These are phyloP conservation scores for Tinea semifulvella DNA, from an alignment of 2,888 invertebrate genomes.

Conservation along the genomic window DNA sequence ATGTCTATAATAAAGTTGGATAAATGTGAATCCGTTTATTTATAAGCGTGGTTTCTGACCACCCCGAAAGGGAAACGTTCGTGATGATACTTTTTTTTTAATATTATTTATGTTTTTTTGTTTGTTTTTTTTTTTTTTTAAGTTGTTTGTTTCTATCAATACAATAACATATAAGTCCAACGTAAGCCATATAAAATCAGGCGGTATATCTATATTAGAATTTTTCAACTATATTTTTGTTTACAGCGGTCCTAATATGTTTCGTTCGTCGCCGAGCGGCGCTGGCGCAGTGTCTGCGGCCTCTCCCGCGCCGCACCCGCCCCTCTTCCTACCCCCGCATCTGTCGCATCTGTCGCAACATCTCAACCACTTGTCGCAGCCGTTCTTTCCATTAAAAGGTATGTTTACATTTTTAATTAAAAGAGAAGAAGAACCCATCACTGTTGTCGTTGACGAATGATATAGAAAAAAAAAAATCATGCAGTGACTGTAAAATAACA, in stretches of 20 bases:
- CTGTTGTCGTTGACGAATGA: background rate
- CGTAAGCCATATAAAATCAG: background rate
- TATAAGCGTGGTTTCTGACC: no score
- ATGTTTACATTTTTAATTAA: constrained; percentile 24
- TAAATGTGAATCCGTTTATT: no score
- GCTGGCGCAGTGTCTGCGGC: constrained; percentile 30
- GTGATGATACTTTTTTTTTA: no score
- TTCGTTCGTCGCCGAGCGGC: constrained; percentile 45
- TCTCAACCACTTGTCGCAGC: constrained; percentile 78
- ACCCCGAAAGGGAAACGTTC: no score
- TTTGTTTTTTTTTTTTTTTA: no score
- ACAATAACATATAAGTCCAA: background rate
- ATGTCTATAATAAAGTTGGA: no score
- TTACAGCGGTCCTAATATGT: constrained; percentile 28
- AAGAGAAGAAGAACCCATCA: background rate
- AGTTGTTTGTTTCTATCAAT: no score
- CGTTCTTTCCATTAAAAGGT: constrained; percentile 87
- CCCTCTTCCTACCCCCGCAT: constrained; percentile 86
- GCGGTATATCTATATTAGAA: background rate
- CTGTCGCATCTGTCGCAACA: constrained; percentile 72
- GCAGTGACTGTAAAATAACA: no score
- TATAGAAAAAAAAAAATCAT: no score
- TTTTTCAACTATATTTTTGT: background rate
- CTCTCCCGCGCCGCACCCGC: constrained; percentile 69
- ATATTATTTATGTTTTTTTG: no score